Evolutionary conservation across 2,888 invertebrate species (phyloP).

Genomic region (Drosophila vallismaia): DNA sequence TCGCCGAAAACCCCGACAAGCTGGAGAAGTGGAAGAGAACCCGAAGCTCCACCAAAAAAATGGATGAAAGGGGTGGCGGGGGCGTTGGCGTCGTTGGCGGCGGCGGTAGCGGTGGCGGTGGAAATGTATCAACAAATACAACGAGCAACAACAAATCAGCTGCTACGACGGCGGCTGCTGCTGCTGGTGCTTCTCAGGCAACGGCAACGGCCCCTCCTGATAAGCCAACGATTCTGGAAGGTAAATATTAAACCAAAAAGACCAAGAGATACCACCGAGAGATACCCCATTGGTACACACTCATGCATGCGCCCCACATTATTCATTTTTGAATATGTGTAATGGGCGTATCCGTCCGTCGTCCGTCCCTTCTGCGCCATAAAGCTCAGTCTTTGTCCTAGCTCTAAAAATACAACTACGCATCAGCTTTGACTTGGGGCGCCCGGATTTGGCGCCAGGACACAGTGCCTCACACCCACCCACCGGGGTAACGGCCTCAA

Average conservation of each 20-base stretch:
- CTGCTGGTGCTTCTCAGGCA: constrained; percentile 15
- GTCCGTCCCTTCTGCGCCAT: not conserved
- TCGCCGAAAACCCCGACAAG: constrained; percentile 44
- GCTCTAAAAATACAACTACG: constrained; percentile 66
- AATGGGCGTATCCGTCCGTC: constrained; percentile 25
- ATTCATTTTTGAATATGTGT: constrained; percentile 8
- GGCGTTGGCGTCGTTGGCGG: constrained; percentile 39
- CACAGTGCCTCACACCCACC: constrained; percentile 10
- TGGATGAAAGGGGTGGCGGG: constrained; percentile 70
- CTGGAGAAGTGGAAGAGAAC: constrained; percentile 83
- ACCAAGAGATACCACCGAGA: constrained; percentile 4
- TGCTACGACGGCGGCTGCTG: constrained; percentile 32
- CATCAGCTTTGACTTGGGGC: constrained; percentile 43
- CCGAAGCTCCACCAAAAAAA: constrained; percentile 80
- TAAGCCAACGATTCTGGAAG: constrained; percentile 81
- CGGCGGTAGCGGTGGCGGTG: constrained; percentile 11
- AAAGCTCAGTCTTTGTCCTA: constrained; percentile 16
- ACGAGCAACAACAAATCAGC: constrained; percentile 36
- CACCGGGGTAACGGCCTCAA: constrained; percentile 5
- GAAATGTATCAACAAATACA: constrained; percentile 7
- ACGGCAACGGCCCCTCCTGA: constrained; percentile 53
- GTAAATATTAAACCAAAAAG: constrained; percentile 51
- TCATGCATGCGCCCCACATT: constrained; percentile 1
- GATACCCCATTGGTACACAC: not conserved
- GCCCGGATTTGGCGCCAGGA: constrained; percentile 24